Percentiles rank a stretch among this genome's conserved stretches.
These are phyloP conservation scores for Andrena hattorfiana DNA, from an alignment of 2,888 invertebrate species.

Conservation along the genomic window DNA sequence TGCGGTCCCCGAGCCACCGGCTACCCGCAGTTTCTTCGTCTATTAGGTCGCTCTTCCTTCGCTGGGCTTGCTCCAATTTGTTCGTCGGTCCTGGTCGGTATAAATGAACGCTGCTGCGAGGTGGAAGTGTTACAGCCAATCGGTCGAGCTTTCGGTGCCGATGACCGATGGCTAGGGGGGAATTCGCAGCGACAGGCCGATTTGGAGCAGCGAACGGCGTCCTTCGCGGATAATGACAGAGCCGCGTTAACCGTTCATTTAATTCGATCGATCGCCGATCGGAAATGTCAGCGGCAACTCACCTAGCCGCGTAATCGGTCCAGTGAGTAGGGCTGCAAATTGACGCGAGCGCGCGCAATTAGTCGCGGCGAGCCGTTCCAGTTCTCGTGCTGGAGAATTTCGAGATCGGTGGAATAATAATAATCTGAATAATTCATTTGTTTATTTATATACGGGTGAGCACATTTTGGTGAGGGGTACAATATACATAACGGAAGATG, in stretches of 20 bases:
- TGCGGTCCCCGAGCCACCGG: conserved; percentile 22
- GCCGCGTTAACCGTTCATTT: neutral
- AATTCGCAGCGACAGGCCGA: neutral
- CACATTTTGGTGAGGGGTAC: no score
- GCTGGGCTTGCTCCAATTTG: neutral
- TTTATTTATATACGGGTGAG: no score
- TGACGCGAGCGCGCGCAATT: conserved; percentile 5
- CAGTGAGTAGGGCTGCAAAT: conserved; percentile 5
- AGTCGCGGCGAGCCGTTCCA: neutral
- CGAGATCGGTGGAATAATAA: no score
- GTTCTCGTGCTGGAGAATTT: no score
- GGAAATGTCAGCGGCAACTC: conserved; percentile 5
- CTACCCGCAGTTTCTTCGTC: conserved; percentile 5
- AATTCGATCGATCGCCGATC: neutral
- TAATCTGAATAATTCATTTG: no score
- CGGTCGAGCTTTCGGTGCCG: no score
- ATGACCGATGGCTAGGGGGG: neutral
- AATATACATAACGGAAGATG: no score
- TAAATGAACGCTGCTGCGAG: neutral
- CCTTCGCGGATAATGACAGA: neutral
- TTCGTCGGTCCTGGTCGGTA: neutral
- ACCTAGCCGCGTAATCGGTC: conserved; percentile 9
- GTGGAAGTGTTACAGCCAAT: no score
- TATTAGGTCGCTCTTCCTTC: conserved; percentile 9
- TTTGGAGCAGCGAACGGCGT: neutral